Conservation (phyloP, 1,140 invertebrate species). For the Neuroterus valhalla region DNA sequence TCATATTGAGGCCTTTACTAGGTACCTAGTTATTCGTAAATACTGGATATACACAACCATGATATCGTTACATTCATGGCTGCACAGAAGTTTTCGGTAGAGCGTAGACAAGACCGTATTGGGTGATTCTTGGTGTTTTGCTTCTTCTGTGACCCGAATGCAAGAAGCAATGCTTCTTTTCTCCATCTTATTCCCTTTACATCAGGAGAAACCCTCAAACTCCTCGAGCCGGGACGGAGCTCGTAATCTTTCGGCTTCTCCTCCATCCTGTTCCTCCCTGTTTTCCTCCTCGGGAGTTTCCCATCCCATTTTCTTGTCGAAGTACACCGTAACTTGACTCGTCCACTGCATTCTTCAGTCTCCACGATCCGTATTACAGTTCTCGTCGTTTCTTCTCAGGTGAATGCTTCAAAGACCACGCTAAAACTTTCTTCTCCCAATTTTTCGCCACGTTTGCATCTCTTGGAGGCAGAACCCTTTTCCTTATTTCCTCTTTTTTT, state of each 20-base stretch:
- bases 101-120: neutral
- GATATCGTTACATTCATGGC: neutral
- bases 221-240: neutral
- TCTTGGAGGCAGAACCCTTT: neutral
- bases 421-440: neutral
- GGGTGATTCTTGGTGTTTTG: neutral
- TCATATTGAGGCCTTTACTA: too few species aligned
- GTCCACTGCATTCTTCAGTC: neutral
- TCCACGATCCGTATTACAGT: neutral
- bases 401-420: constrained; percentile 8
- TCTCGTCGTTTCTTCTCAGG: constrained; percentile 18
- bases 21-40: too few species aligned
- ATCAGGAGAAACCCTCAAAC: neutral
- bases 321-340: constrained; percentile 12
- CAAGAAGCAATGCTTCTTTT: neutral
- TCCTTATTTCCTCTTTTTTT: neutral
- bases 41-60: neutral
- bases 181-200: constrained; percentile 10
- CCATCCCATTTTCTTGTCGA: constrained; percentile 7
- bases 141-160: neutral
- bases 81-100: neutral
- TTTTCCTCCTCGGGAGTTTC: constrained; percentile 2
- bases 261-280: neutral
- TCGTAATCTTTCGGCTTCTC: neutral
- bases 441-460: neutral